Base-by-base conservation (phyloP, 2,888 invertebrate genomes). In the Ectropis crepuscularia region DNA sequence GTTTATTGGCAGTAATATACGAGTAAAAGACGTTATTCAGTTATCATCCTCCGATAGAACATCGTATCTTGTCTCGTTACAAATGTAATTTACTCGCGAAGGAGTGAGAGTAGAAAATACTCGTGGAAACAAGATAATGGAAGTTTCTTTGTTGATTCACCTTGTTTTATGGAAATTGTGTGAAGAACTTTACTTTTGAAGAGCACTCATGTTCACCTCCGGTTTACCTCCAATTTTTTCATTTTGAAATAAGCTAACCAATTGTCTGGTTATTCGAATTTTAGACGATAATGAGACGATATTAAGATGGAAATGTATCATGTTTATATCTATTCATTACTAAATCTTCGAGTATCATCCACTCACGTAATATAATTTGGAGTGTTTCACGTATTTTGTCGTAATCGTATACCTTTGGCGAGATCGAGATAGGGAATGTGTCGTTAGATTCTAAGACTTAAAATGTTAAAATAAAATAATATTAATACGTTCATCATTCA, bases 71-170 rank as follows among this genome's bases (percentile, higher is more conserved):
- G 68, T 73, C 75, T 75, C 71, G 77, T 80, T 67, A 82, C 74
- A 74, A 73, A 81, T 81, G 82, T 80, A 80, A 82, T 82, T 81
- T 81, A 72, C 75, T 69, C 65, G 68, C 60, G 67, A 71, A 76
- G 71, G 72, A 75, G 74, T 75, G 75, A 76, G 73, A 78, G 74
- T 71, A 73, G 78, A 76, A 77, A 79, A 82, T 79, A 73, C 74
- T 76, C 70, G 77, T 75, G 76, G 78, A 83, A 83, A 81, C 80
- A 76, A 75, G 77, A 81, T 84, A 83, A 82, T 80, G 78, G 79
- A 78, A 76, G 74, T 76, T 75, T 71, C 78, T 77, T 78, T 76
- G 73, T 72, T 74, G 74, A 76, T 78, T 75, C 72, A 78, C 76
- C 74, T 78, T 78, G 74, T 79, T 80, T 81, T 81, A 79, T 77